A percentile compares a stretch with the other conserved stretches of the same genome.
Evolutionary conservation across 2,113 vertebrate species (phyloP).

Genomic region (Urocitellus parryii): DNA sequence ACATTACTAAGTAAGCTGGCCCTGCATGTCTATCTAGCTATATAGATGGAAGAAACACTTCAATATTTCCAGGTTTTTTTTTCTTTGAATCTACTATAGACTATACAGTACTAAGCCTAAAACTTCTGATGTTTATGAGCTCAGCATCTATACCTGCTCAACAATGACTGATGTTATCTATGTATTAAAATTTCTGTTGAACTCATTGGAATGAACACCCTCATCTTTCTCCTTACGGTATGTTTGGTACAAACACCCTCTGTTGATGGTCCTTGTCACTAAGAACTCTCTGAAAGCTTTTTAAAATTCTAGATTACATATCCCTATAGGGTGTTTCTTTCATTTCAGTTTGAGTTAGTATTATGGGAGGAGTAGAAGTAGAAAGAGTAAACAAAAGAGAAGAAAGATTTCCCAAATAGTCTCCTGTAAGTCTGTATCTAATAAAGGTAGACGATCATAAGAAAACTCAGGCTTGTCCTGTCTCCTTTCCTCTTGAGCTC

Average conservation of each 20-base stretch:
- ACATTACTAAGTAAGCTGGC: not conserved
- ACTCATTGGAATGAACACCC: not conserved
- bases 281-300: not conserved
- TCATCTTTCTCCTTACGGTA: not conserved
- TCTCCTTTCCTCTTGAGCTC: not conserved
- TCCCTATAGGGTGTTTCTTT: not conserved
- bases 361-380: not conserved
- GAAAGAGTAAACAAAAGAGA: not conserved
- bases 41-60: not conserved
- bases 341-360: not conserved
- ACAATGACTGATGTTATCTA: not conserved
- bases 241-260: not conserved
- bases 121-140: not conserved
- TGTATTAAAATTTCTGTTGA: conserved; percentile 8
- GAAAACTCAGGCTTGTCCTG: not conserved
- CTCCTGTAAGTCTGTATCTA: not conserved
- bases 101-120: not conserved
- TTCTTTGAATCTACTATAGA: not conserved
- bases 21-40: not conserved
- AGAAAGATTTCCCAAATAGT: not conserved
- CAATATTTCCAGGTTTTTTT: not conserved
- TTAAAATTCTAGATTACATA: not conserved
- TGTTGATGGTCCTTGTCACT: not conserved
- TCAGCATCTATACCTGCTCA: not conserved
- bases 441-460: not conserved